phyloP scores from a whole-genome alignment of 2,113 vertebrate genomes.

The Burhinus oedicnemus region DNA sequence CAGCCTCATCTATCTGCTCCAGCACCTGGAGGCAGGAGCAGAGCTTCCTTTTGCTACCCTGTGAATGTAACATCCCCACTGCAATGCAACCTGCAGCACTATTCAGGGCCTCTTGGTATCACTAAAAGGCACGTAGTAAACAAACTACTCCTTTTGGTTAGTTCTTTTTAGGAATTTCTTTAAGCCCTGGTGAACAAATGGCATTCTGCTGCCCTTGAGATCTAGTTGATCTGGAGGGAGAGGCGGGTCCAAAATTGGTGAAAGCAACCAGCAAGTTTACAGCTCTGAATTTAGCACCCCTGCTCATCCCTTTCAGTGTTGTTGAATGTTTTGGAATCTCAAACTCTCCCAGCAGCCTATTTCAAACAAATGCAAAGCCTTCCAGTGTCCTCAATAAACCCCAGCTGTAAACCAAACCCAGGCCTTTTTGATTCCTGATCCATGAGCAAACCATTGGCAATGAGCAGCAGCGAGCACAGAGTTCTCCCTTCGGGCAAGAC shows the following conservation, averaged over 20 bases:
- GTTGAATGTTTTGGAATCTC: slow-evolving; percentile 34
- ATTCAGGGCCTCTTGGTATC: not conserved
- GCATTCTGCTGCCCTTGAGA: not conserved
- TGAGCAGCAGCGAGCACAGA: not conserved
- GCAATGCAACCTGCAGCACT: not conserved
- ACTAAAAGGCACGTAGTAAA: not conserved
- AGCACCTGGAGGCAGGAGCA: not conserved
- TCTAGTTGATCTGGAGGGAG: not conserved
- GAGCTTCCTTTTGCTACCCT: not conserved
- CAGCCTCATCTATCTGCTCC: not conserved
- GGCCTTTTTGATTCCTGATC: not conserved
- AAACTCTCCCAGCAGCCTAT: not conserved
- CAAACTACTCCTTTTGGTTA: not conserved
- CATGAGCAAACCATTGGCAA: slow-evolving; percentile 16
- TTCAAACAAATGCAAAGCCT: slow-evolving; percentile 30
- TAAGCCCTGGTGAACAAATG: not conserved
- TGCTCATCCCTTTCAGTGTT: slow-evolving; percentile 3
- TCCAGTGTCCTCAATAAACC: slow-evolving; percentile 12
- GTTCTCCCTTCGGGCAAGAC: not conserved
- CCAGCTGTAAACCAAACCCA: slow-evolving; percentile 29
- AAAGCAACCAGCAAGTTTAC: not conserved
- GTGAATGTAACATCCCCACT: not conserved
- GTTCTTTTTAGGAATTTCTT: not conserved
- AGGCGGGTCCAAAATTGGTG: not conserved
- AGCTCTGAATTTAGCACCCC: slow-evolving; percentile 36